Base-by-base conservation (phyloP, 1,140 invertebrate species). In the Pogonomyrmex barbatus region DNA sequence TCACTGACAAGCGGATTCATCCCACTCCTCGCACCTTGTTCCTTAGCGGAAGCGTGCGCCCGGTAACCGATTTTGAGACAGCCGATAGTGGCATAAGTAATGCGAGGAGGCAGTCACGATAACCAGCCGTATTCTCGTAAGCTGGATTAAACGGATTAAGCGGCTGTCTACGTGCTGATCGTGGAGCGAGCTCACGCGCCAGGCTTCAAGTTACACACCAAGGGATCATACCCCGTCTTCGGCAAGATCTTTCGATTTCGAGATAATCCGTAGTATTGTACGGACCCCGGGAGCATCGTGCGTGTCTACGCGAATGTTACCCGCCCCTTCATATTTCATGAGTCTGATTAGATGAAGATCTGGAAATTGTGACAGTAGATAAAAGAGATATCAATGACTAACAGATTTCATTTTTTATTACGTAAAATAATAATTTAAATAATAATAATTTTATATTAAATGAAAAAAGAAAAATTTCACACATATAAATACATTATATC, bases 101-200 rank as follows among this genome's bases (percentile, higher is more conserved):
- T 87, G 90, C 79, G 77, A 87, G 73, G 79, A 78, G 67, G 78
- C 73, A 82, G 68, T 87, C 84, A 81, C 90, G 90, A 91, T 91
- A 91, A 91, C 89, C 79, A 87, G 87, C 65, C 81, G 89, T 91
- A 90, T 90, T 90, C 90, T 90, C 87, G 87, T 90, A 91, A 91
- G 79, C 90, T 87, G 89, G 89, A 77, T 91, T 91, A 91, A 91
- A 87, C 50, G 89, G 87, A 91, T 91, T 90, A 91, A 91, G 79
- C 70, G 84, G 84, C 89, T 88, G 89, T 89, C 90, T 89, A 91
- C 90, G 90, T 91, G 87, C 84, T 77, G 89, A 71, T 82, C 71
- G 76, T 89, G 76, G 83, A 84, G 87, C 83, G 78, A 88, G 78
- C 89, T 89, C 89, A 90, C 90, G 89, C 87, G 88, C 84, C 67